Evolutionary conservation across 2,888 invertebrate species (phyloP).

Genomic region (Drosophila paramelanica): DNA sequence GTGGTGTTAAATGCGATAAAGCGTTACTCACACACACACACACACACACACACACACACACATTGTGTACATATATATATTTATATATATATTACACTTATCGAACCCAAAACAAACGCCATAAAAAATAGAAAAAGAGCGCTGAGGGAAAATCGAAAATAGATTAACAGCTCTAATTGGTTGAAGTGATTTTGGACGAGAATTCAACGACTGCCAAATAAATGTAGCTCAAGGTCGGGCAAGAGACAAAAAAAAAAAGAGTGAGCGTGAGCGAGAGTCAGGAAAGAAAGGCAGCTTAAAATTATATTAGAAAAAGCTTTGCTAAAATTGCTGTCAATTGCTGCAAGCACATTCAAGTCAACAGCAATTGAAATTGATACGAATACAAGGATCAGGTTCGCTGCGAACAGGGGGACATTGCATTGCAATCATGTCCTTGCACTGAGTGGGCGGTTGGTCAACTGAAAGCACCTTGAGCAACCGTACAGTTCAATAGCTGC

Average conservation of each 20-base stretch:
- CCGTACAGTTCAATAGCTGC: constrained; percentile 38
- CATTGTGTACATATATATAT: neutral
- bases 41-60: constrained; percentile 4
- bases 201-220: constrained; percentile 38
- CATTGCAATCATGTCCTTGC: constrained; percentile 45
- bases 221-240: constrained; percentile 49
- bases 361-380: constrained; percentile 56
- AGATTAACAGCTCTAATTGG: constrained; percentile 71
- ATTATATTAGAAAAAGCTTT: neutral
- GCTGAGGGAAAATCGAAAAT: constrained; percentile 37
- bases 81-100: constrained; percentile 34
- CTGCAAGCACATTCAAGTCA: constrained; percentile 18
- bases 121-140: constrained; percentile 9
- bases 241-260: neutral
- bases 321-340: constrained; percentile 34
- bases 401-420: constrained; percentile 1
- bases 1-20: constrained; percentile 25
- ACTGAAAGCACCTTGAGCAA: constrained; percentile 36
- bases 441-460: constrained; percentile 9
- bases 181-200: constrained; percentile 62
- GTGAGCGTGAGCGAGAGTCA: neutral
- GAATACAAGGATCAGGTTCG: constrained; percentile 39
- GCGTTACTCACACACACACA: constrained; percentile 5
- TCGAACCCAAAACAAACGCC: constrained; percentile 51
- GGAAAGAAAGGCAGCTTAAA: neutral